phyloP scores from a whole-genome alignment of 2,797 vertebrate genomes.

The Microcaecilia unicolor region DNA sequence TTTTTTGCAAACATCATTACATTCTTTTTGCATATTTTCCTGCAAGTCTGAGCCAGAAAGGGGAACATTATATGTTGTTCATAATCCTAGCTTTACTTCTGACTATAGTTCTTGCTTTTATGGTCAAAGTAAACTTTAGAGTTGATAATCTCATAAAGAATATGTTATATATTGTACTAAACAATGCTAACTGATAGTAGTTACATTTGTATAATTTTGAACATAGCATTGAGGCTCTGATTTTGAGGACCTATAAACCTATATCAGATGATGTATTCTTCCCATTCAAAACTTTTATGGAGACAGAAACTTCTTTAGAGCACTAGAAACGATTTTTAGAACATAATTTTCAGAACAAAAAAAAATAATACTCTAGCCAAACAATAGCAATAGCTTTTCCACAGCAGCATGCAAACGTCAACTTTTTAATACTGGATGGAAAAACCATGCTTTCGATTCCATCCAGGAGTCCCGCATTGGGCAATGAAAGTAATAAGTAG shows the following conservation, averaged over 20 bases:
- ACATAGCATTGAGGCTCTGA: too few relatives aligned
- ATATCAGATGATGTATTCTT: slow-evolving; percentile 3
- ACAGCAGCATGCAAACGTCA: background rate
- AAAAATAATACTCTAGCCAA: slow-evolving; percentile 10
- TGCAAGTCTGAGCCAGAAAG: slow-evolving; percentile 1
- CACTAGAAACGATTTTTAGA: slow-evolving; percentile 7
- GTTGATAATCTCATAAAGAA: too few relatives aligned
- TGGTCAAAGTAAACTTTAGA: slow-evolving; percentile 28
- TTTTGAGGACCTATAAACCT: background rate
- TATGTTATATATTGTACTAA: too few relatives aligned
- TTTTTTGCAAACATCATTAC: background rate
- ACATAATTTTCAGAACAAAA: slow-evolving; percentile 12
- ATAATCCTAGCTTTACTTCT: slow-evolving; percentile 7
- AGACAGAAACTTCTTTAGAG: slow-evolving; percentile 8
- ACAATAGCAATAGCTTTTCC: slow-evolving; percentile 6
- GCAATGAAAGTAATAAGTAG: slow-evolving; percentile 1
- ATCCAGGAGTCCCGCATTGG: background rate
- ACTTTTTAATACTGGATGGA: slow-evolving; percentile 12
- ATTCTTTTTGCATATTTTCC: too few relatives aligned
- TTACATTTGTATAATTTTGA: too few relatives aligned
- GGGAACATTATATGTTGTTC: too few relatives aligned
- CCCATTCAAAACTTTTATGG: slow-evolving; percentile 14
- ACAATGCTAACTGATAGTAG: too few relatives aligned
- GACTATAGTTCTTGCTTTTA: slow-evolving; percentile 5
- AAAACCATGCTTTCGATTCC: slow-evolving; percentile 3